Percentiles rank a stretch among this genome's conserved stretches.
Evolutionary conservation across 2,888 invertebrate species (phyloP).

Genomic region (Oscheius sp.): DNA sequence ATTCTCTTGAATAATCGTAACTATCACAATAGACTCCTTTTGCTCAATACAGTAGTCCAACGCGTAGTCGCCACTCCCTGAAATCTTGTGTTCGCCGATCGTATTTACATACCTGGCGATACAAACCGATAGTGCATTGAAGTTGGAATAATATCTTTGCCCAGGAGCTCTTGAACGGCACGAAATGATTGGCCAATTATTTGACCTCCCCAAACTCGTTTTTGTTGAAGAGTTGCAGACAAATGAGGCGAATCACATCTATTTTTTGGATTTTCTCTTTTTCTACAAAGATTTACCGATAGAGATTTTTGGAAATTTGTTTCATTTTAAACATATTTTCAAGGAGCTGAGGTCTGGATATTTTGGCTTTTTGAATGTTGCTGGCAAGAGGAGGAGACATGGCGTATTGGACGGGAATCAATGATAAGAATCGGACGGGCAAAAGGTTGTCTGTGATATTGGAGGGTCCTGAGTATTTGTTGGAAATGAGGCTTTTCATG

Average conservation of each 20-base stretch:
- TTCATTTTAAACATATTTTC: background rate
- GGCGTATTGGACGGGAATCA: no score
- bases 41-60: slow-evolving; percentile 15
- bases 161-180: slow-evolving; percentile 25
- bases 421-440: no score
- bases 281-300: no score
- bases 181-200: slow-evolving; percentile 20
- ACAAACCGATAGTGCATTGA: slow-evolving; percentile 29
- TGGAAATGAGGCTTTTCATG: no score
- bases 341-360: no score
- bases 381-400: slow-evolving; percentile 1
- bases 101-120: slow-evolving; percentile 19
- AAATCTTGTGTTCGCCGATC: background rate
- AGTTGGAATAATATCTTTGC: background rate
- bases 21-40: background rate
- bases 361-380: no score
- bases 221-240: slow-evolving; percentile 2
- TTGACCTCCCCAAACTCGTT: slow-evolving; percentile 28
- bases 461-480: no score
- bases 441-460: no score
- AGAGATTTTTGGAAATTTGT: background rate
- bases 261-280: no score
- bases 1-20: slow-evolving; percentile 5
- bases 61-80: slow-evolving; percentile 18
- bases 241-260: slow-evolving; percentile 23